Evolutionary conservation across 2,888 invertebrate genomes (phyloP).

Genomic region (Syrphus vitripennis): DNA sequence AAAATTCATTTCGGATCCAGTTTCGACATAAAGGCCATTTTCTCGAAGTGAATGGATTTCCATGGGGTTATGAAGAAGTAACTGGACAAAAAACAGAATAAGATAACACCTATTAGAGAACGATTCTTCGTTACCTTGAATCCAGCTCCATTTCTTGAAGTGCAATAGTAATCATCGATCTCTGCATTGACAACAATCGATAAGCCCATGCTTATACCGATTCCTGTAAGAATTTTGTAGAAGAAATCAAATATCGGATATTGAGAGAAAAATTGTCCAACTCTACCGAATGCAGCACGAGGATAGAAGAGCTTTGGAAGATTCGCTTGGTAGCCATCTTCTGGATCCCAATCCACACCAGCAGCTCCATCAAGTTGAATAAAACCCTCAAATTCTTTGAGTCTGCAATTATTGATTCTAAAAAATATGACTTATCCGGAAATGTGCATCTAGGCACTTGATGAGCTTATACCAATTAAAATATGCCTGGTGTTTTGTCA

Average conservation of each 20-base stretch:
- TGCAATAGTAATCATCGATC: constrained; percentile 88
- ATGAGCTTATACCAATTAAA: too few relatives aligned
- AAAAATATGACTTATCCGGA: too few relatives aligned
- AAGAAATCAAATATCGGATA: background rate
- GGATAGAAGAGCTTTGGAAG: constrained; percentile 84
- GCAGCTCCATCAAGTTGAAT: constrained; percentile 81
- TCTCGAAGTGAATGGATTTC: constrained; percentile 90
- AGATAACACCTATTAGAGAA: background rate
- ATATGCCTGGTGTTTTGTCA: too few relatives aligned
- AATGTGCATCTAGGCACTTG: too few relatives aligned
- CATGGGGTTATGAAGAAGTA: constrained; percentile 86
- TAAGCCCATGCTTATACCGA: constrained; percentile 84
- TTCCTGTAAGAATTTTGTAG: background rate
- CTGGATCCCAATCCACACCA: constrained; percentile 87
- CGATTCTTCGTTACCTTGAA: constrained; percentile 79
- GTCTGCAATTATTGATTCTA: background rate
- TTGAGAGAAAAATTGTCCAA: background rate
- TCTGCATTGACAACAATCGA: constrained; percentile 87
- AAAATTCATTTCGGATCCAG: constrained; percentile 87
- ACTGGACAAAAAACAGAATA: constrained; percentile 78
- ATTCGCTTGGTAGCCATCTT: constrained; percentile 85
- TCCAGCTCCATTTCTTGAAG: constrained; percentile 85
- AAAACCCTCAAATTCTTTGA: background rate
- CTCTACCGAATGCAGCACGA: constrained; percentile 80
- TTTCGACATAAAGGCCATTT: constrained; percentile 86